Conservation (phyloP, 2,888 invertebrate genomes). For the Heliothis peltigera region DNA sequence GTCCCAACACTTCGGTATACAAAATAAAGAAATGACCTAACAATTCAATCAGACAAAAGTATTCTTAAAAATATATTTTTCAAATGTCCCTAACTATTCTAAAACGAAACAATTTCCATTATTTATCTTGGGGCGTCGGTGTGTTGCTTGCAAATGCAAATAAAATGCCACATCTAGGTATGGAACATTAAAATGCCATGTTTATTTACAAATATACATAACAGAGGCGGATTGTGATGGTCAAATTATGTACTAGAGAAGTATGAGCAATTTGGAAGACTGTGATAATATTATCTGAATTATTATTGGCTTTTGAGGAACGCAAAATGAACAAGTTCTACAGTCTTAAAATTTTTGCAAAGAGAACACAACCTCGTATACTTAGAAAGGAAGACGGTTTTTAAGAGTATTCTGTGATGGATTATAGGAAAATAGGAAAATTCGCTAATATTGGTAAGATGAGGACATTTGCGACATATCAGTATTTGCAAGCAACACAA, state of each 20-base stretch:
- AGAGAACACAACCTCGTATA: background rate
- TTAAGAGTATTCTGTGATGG: background rate
- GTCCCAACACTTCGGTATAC: slow-evolving; percentile 43
- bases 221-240: slow-evolving; percentile 48
- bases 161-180: background rate
- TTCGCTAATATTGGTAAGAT: background rate
- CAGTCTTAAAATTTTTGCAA: too few relatives aligned
- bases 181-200: slow-evolving; percentile 26
- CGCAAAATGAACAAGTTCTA: too few relatives aligned
- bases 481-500: slow-evolving; percentile 44
- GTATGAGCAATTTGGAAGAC: slow-evolving; percentile 36
- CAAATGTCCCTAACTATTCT: slow-evolving; percentile 61
- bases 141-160: slow-evolving; percentile 64
- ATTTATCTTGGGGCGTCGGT: slow-evolving; percentile 69
- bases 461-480: slow-evolving; percentile 5
- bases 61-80: slow-evolving; percentile 77
- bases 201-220: slow-evolving; percentile 24
- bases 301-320: background rate
- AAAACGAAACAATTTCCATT: slow-evolving; percentile 64
- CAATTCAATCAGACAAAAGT: slow-evolving; percentile 75
- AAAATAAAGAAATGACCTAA: slow-evolving; percentile 57
- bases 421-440: too few relatives aligned
- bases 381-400: slow-evolving; percentile 24
- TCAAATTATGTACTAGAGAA: slow-evolving; percentile 23
- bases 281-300: background rate